Conservation (phyloP, 2,888 invertebrate genomes). For the Dasypogon diadema region DNA sequence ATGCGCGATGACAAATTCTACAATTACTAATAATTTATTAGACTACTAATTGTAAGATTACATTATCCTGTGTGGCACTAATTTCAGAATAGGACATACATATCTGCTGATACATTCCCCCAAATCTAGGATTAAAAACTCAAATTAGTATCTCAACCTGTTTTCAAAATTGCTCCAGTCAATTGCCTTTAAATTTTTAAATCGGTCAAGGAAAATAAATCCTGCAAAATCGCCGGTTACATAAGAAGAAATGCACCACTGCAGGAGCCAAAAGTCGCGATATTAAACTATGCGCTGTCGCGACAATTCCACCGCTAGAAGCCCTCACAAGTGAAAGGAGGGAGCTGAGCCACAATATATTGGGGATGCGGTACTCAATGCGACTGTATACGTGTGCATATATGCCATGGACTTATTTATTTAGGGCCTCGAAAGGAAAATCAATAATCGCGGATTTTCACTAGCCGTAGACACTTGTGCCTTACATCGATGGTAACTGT, state of each 20-base stretch:
- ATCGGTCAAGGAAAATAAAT: conserved; percentile 46
- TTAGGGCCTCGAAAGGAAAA: conserved; percentile 50
- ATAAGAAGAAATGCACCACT: conserved; percentile 42
- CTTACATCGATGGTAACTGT: conserved; percentile 20
- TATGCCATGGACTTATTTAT: conserved; percentile 48
- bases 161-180: no score
- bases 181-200: neutral
- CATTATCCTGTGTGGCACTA: no score
- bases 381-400: conserved; percentile 38
- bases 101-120: no score
- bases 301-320: conserved; percentile 34
- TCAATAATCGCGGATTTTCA: conserved; percentile 51
- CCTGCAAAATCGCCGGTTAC: conserved; percentile 26
- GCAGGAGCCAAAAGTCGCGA: conserved; percentile 46
- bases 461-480: conserved; percentile 45
- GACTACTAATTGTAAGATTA: no score
- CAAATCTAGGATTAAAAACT: no score
- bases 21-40: no score
- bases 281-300: conserved; percentile 42
- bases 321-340: neutral
- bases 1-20: no score
- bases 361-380: conserved; percentile 47
- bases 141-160: no score
- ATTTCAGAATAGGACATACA: no score
- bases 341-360: conserved; percentile 30